phyloP scores from a whole-genome alignment of 2,888 invertebrate species.

The Melanophora roralis region DNA sequence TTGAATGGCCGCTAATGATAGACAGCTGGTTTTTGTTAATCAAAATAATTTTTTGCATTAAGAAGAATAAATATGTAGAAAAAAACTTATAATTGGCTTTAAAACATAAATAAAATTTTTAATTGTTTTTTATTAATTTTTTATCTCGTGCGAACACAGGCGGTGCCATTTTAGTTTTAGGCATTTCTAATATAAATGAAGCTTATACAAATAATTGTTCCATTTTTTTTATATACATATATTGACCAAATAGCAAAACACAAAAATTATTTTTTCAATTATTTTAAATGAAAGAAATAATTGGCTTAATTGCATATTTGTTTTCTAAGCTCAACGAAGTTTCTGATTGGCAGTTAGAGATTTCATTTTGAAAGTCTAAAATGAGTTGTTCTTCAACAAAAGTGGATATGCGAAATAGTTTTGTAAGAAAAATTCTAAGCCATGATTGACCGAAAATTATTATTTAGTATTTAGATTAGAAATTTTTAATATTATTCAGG shows the following conservation, averaged over 20 bases:
- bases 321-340: background rate
- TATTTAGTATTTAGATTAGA: too few relatives aligned
- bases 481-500: too few relatives aligned
- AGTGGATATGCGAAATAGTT: background rate
- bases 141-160: background rate
- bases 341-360: background rate
- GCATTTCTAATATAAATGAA: background rate
- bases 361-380: constrained; percentile 20
- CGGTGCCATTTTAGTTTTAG: background rate
- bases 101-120: background rate
- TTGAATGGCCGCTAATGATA: too few relatives aligned
- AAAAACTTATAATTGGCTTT: constrained; percentile 18
- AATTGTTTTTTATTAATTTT: background rate
- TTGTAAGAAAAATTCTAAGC: too few relatives aligned
- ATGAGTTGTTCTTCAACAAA: background rate
- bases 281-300: too few relatives aligned
- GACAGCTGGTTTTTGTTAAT: too few relatives aligned
- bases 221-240: background rate
- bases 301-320: too few relatives aligned
- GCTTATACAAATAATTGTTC: background rate
- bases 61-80: too few relatives aligned
- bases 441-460: too few relatives aligned
- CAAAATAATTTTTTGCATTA: too few relatives aligned
- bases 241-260: too few relatives aligned
- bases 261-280: too few relatives aligned